Base-by-base conservation (phyloP, 2,113 vertebrate genomes). In the Megaleporinus macrocephalus region DNA sequence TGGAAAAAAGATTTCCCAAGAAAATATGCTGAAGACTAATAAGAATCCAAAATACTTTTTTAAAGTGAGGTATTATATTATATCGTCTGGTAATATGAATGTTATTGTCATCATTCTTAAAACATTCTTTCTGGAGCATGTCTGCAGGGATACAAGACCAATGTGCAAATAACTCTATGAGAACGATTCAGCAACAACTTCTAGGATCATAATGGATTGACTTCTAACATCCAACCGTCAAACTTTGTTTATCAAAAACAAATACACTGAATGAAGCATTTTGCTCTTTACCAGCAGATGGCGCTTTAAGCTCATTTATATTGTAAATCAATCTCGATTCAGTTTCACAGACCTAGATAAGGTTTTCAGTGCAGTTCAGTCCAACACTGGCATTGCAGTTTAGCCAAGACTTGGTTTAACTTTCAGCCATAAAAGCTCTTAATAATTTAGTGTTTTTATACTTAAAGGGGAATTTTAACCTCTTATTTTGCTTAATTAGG, bases 281-380 rank as follows among this genome's bases (percentile, higher is more conserved):
- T 22, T 20, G 20, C 53, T 33, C 11, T 30, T 13, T 5, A 73
- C 72, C 79, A 66, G 59, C 51, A 81, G 79, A 16, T 81, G 71
- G 79, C 71, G 73, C 61, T n/a, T 53, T 18, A 55, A 12, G 27
- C 20, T 33, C 53, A 79, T 70, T 70, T 68, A 18, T 78, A n/a
- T 29, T 53, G 62, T 16, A 22, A 16, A 15, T 33, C 20, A 18
- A 1, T 51, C 49, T 7, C 14, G 49, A 22, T n/a, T 44, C 9
- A 44, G 41, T 57, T 57, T n/a, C 22, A 20, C 55, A 57, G 20
- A 51, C 10, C 10, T 2, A 51, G 15, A 15, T 51, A 51, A 15
- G 16, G 9, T 1, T 7, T 51, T 16, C 49, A 51, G 11, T 11
- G 41, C 36, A 36, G 36, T 36, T 36, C 7, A 36, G 36, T 7